These are phyloP conservation scores for Papilio polyxenes DNA, from an alignment of 1,140 invertebrate genomes.

Conservation along the genomic window DNA sequence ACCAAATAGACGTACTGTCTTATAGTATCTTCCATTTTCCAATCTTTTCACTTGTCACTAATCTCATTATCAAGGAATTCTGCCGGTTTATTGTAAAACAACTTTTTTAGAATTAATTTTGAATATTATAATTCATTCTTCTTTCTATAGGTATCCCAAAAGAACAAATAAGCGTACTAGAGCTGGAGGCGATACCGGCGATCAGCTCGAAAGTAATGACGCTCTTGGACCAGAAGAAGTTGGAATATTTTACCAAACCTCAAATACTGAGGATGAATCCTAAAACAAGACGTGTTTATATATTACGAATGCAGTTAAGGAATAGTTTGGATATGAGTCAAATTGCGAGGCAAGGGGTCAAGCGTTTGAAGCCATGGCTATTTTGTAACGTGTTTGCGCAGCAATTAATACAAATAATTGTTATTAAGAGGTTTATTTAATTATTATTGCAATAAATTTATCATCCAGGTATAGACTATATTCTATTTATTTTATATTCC, in stretches of 20 bases:
- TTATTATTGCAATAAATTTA: not conserved
- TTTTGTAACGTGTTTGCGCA: not conserved
- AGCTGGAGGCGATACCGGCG: constrained; percentile 67
- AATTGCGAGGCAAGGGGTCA: constrained; percentile 50
- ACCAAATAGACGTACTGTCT: too few species aligned
- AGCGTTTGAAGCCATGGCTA: constrained; percentile 4
- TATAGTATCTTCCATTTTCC: too few species aligned
- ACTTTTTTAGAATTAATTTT: too few species aligned
- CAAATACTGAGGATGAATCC: constrained; percentile 69
- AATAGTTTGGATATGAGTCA: constrained; percentile 64
- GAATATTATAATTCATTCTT: constrained; percentile 1
- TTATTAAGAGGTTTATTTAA: not conserved
- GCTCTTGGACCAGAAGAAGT: constrained; percentile 60
- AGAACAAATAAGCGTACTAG: constrained; percentile 64
- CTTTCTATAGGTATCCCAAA: constrained; percentile 62
- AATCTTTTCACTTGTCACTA: too few species aligned
- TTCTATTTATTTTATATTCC: not conserved
- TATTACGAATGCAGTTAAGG: constrained; percentile 67
- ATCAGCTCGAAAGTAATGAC: constrained; percentile 65
- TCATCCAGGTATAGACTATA: not conserved
- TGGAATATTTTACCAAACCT: constrained; percentile 67
- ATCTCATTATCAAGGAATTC: too few species aligned
- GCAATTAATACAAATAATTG: not conserved
- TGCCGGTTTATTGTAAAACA: too few species aligned
- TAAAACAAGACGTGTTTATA: constrained; percentile 65